Base-by-base conservation (phyloP, 1,140 invertebrate species). In the Brachionus sp. region DNA sequence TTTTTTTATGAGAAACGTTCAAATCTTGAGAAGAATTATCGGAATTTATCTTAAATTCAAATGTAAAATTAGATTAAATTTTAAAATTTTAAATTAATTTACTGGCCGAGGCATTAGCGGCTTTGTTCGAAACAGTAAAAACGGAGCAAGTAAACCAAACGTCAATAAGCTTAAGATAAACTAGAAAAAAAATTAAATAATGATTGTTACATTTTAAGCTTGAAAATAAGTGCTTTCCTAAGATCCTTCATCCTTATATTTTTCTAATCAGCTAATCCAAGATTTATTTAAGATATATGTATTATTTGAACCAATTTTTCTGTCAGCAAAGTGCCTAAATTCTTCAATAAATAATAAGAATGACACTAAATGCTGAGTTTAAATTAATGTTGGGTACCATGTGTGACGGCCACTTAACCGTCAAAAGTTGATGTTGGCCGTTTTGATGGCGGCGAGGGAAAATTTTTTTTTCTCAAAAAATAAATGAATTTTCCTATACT, bases 121-220 rank as follows among this genome's bases (percentile, higher is more conserved):
- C 35, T 42, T 57, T 42, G 37, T 33, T 19, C 33, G 23, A 16
- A 80, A 80, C 50, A 66, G 4, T 2, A 80, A 35, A 80, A 80
- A 64, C 9, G 77, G 77, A 19, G 77, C 77, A 0, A 62, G 25
- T 9, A 57, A 5, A 10, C 77, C 77, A 13, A 80, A 62, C 1
- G 77, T 35, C 7, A 80, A 16, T 13, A 39, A 33, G 57, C 77
- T 80, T 13, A 80, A 23, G 4, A 13, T 9, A 80, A 80, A 80
- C 77, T 80, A 46, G n/a, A n/a, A n/a, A 50, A 39, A 53, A 77
- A 42, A 77, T 19, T n/a, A n/a, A n/a, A n/a, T n/a, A n/a, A n/a
- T n/a, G n/a, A n/a, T n/a, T n/a, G n/a, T n/a, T n/a, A n/a, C n/a
- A n/a, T n/a, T n/a, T n/a, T n/a, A n/a, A n/a, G n/a, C n/a, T n/a